Conservation (phyloP, 2,113 vertebrate genomes). For the Indri indri region DNA sequence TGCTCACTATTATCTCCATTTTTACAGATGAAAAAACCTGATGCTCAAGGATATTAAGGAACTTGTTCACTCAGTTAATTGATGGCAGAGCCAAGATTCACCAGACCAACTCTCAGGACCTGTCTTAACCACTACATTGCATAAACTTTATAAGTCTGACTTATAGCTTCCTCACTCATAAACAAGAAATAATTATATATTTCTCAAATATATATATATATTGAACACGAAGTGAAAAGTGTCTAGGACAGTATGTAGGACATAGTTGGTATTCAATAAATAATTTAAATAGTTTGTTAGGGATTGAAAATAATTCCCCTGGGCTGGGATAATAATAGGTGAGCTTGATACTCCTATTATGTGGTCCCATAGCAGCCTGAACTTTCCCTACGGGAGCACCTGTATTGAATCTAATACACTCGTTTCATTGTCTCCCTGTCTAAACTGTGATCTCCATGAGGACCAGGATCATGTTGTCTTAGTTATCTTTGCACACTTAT, state of each 20-base stretch:
- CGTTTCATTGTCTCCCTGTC: neutral
- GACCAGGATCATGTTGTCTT: neutral
- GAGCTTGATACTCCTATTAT: neutral
- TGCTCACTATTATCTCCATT: neutral
- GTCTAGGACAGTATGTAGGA: neutral
- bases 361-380: neutral
- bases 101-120: neutral
- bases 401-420: neutral
- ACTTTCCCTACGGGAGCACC: neutral
- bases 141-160: neutral
- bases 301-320: slow-evolving; percentile 1
- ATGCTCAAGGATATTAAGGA: neutral
- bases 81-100: neutral
- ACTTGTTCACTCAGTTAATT: neutral
- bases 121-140: neutral
- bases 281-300: slow-evolving; percentile 21
- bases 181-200: neutral
- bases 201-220: neutral
- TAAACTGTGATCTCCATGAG: neutral
- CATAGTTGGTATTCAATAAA: slow-evolving; percentile 9
- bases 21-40: neutral
- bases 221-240: neutral
- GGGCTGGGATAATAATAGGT: neutral
- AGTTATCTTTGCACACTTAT: neutral
- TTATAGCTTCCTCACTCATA: slow-evolving; percentile 12